phyloP scores from a whole-genome alignment of 30 jellyfish, hydroid and myxozoan genomes.

The Chironex yamaguchii region DNA sequence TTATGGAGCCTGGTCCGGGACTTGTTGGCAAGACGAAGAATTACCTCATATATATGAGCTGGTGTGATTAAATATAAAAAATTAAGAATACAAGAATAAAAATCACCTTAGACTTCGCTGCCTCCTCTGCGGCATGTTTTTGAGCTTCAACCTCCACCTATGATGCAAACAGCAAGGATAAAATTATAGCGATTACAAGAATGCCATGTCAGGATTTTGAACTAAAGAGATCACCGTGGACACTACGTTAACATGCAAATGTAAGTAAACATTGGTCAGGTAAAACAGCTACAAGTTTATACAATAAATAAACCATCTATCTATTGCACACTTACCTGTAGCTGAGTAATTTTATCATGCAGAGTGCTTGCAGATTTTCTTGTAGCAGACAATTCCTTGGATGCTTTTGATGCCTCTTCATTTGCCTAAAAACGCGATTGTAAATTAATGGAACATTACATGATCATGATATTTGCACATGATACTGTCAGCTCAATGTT shows the following conservation, averaged over 20 bases:
- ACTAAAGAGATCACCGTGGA: no score
- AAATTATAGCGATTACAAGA: no score
- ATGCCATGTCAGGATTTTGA: no score
- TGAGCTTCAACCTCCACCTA: slow-evolving; percentile 86
- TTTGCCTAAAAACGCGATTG: slow-evolving; percentile 61
- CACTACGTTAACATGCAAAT: no score
- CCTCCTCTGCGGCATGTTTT: slow-evolving; percentile 68
- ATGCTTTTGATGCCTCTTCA: slow-evolving; percentile 81
- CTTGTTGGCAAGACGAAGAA: no score
- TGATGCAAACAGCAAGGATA: background rate
- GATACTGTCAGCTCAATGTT: no score
- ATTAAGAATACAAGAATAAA: no score
- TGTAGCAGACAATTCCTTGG: slow-evolving; percentile 73
- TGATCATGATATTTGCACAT: background rate
- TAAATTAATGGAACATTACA: background rate
- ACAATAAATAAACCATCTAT: background rate
- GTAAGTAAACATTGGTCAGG: background rate
- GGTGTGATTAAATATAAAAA: no score
- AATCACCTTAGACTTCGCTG: slow-evolving; percentile 73
- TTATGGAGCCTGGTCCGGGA: no score
- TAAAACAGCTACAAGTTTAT: background rate
- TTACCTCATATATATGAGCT: no score
- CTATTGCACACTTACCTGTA: slow-evolving; percentile 71
- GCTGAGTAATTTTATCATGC: slow-evolving; percentile 67
- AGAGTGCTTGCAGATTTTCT: slow-evolving; percentile 75